phyloP scores from a whole-genome alignment of 2,888 invertebrate species.

The Odontothrips loti region DNA sequence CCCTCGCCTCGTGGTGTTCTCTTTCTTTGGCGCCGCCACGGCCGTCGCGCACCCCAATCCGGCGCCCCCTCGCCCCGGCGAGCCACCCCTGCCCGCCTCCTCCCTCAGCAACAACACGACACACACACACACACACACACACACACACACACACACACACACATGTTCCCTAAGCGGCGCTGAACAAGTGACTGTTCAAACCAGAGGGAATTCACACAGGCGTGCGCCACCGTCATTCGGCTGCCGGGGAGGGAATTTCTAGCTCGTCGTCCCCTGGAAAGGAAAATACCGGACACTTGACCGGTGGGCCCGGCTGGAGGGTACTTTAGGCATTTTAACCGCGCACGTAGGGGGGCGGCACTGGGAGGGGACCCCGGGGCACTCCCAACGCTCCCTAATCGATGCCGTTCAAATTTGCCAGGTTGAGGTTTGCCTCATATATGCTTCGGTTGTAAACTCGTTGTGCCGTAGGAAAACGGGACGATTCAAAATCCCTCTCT shows the following conservation, averaged over 20 bases:
- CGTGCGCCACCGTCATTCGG: not conserved
- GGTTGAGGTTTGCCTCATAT: not conserved
- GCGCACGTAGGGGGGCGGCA: not conserved
- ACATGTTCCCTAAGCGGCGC: not conserved
- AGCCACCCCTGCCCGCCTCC: too few species aligned
- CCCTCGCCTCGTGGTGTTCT: too few species aligned
- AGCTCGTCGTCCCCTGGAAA: too few species aligned
- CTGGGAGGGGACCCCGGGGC: not conserved
- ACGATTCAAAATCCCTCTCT: slow-evolving; percentile 21
- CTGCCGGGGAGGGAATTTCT: too few species aligned
- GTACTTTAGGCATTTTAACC: not conserved
- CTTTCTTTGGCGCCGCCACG: too few species aligned
- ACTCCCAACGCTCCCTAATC: not conserved
- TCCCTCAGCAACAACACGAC: too few species aligned
- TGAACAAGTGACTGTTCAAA: slow-evolving; percentile 20
- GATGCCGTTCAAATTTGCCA: not conserved
- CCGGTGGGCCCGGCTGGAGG: not conserved
- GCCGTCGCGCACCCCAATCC: too few species aligned
- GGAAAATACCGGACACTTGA: not conserved
- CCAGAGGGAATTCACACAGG: not conserved
- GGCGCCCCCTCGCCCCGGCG: not conserved
- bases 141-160: too few species aligned
- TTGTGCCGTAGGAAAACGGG: not conserved
- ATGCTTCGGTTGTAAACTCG: not conserved
- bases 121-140: too few species aligned